A percentile compares a stretch with the other conserved stretches of the same genome.
phyloP scores from a whole-genome alignment of 2,113 vertebrate genomes.

The Ochotona curzoniae region DNA sequence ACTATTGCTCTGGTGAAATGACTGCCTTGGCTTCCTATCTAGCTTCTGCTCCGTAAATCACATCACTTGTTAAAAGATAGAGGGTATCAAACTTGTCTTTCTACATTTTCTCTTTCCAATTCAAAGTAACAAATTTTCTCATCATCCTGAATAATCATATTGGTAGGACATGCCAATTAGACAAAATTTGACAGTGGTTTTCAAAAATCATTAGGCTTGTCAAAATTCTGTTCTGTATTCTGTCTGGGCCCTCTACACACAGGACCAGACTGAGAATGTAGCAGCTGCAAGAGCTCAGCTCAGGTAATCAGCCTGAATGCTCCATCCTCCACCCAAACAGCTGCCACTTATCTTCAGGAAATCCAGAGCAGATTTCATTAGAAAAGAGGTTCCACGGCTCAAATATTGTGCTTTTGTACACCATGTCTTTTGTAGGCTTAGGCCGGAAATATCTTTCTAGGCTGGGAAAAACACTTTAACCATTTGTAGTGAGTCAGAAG shows the following conservation, averaged over 20 bases:
- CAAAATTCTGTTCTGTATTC: neutral
- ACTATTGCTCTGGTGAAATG: neutral
- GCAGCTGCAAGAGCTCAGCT: neutral
- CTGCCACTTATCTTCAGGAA: neutral
- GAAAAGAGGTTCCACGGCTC: neutral
- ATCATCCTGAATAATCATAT: neutral
- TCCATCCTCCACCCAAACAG: neutral
- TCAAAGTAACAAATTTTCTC: neutral
- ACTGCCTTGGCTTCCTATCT: neutral
- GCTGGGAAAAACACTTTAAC: neutral
- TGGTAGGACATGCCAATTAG: neutral
- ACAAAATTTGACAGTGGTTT: constrained; percentile 39
- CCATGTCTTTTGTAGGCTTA: neutral
- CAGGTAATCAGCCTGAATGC: neutral
- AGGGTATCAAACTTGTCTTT: neutral
- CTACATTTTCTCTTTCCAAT: neutral
- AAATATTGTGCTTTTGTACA: neutral
- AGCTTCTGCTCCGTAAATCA: neutral
- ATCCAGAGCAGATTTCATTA: neutral
- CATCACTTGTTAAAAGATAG: neutral
- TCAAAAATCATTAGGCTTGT: constrained; percentile 29
- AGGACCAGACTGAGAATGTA: neutral
- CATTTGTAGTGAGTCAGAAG: constrained; percentile 10
- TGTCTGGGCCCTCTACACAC: neutral
- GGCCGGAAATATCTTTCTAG: neutral